These are phyloP conservation scores for Sogatella furcifera DNA, from an alignment of 1,140 invertebrate genomes.

Conservation along the genomic window DNA sequence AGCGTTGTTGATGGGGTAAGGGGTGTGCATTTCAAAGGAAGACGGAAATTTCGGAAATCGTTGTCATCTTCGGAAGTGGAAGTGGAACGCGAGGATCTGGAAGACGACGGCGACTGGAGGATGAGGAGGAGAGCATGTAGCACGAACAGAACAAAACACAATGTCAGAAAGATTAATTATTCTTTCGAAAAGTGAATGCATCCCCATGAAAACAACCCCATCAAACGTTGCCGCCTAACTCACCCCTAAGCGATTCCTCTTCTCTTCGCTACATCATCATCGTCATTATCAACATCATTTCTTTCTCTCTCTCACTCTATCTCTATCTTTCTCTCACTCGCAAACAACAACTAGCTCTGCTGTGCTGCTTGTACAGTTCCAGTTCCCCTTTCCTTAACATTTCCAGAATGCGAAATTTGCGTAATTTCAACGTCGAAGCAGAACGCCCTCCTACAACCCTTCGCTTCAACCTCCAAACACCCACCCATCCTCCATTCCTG, in stretches of 20 bases:
- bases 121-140: not conserved
- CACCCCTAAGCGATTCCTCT: no score
- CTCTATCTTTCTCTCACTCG: not conserved
- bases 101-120: no score
- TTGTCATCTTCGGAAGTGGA: no score
- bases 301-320: not conserved
- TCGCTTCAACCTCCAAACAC: not conserved
- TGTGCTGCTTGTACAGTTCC: not conserved
- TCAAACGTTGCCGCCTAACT: not conserved
- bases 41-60: no score
- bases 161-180: conserved; percentile 3
- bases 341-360: no score
- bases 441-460: not conserved
- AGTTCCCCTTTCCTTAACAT: not conserved
- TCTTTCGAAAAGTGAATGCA: conserved; percentile 2
- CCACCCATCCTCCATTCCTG: not conserved
- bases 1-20: no score
- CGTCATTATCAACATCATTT: no score
- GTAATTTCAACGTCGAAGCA: conserved; percentile 3
- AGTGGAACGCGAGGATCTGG: no score
- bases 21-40: no score
- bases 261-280: no score
- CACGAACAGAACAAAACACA: conserved; percentile 1
- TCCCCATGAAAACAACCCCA: conserved; percentile 3
- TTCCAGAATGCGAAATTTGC: conserved; percentile 3